phyloP scores from a whole-genome alignment of 2,113 vertebrate genomes.

The Platysternon megacephalum region DNA sequence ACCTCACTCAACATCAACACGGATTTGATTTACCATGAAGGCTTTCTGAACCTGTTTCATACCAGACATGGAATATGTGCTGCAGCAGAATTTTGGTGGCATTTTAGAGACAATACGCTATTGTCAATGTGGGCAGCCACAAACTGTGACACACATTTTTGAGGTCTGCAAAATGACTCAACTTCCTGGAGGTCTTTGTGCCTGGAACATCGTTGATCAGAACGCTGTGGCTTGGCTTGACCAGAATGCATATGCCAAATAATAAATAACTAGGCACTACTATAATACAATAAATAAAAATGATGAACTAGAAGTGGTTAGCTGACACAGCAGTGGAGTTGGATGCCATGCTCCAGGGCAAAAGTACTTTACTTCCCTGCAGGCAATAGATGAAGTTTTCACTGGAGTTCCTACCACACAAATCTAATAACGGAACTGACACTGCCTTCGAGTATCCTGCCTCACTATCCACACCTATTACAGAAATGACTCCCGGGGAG shows the following conservation, averaged over 20 bases:
- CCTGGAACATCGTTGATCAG: no score
- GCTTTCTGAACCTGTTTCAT: no score
- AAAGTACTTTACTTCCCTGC: not conserved
- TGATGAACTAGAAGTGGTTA: slow-evolving; percentile 40
- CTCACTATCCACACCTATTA: fast-evolving
- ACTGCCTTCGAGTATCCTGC: not conserved
- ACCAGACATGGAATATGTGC: no score
- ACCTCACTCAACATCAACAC: no score
- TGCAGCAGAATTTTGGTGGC: no score
- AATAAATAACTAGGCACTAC: not conserved
- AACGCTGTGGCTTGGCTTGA: no score
- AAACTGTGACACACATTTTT: slow-evolving; percentile 17
- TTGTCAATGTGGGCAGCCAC: no score
- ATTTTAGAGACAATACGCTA: no score
- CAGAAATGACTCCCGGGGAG: not conserved
- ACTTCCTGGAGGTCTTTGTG: no score
- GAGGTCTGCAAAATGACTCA: not conserved
- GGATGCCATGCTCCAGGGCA: not conserved
- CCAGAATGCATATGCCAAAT: no score
- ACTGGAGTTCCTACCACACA: not conserved
- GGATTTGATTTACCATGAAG: no score
- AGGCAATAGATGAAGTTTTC: not conserved
- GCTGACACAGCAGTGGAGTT: not conserved
- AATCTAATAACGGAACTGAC: not conserved
- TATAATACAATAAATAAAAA: slow-evolving; percentile 1